Conservation (phyloP, 1,140 invertebrate species). For the Hypothenemus hampei region DNA sequence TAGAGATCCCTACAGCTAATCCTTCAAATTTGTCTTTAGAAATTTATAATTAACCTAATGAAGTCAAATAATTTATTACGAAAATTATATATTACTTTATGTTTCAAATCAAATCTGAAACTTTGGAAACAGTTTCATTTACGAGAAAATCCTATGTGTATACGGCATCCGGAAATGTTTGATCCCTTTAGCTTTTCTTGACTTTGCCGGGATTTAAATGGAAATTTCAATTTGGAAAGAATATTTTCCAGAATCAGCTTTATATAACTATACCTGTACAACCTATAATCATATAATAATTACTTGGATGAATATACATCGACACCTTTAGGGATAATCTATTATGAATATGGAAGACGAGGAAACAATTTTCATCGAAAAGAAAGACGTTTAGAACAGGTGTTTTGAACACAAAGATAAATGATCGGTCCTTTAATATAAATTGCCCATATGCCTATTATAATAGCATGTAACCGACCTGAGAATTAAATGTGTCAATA, state of each 20-base stretch:
- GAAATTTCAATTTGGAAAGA: conserved; percentile 6
- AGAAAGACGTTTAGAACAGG: conserved; percentile 13
- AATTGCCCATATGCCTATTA: conserved; percentile 18
- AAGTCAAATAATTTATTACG: too few species aligned
- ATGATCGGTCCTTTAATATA: conserved; percentile 18
- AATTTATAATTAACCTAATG: too few species aligned
- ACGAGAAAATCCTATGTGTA: not conserved
- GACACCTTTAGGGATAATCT: too few species aligned
- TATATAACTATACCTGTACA: too few species aligned
- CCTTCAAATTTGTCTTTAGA: too few species aligned
- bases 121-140: conserved; percentile 6
- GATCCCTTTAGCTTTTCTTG: conserved; percentile 5
- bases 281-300: too few species aligned
- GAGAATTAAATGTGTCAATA: conserved; percentile 12
- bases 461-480: conserved; percentile 9
- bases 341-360: too few species aligned
- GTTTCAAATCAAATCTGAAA: not conserved
- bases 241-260: too few species aligned
- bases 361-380: conserved; percentile 21
- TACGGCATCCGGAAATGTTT: conserved; percentile 4
- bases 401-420: conserved; percentile 18
- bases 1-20: conserved; percentile 1
- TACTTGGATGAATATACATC: too few species aligned
- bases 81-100: not conserved
- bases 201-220: conserved; percentile 5